Evolutionary conservation across 2,113 vertebrate genomes (phyloP).

Genomic region (Nycticryphes semicollaris): DNA sequence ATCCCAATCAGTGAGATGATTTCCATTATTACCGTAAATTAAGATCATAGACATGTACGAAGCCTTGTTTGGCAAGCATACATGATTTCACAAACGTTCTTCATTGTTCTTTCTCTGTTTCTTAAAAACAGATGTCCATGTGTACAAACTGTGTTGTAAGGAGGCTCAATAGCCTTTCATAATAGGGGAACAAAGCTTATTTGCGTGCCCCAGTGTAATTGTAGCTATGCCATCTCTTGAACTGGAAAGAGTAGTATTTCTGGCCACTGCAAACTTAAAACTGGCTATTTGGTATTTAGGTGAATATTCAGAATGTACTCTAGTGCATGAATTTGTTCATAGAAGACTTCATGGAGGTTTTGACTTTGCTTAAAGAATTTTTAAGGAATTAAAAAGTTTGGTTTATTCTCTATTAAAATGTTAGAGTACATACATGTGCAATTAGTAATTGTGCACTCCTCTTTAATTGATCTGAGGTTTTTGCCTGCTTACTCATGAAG

Average conservation of each 20-base stretch:
- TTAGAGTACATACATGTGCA: neutral
- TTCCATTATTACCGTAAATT: neutral
- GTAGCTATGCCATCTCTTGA: neutral
- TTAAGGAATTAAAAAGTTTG: neutral
- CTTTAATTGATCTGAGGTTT: neutral
- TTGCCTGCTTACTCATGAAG: neutral
- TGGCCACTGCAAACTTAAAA: neutral
- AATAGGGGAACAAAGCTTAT: neutral
- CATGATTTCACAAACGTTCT: neutral
- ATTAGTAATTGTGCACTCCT: neutral
- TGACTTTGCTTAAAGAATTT: neutral
- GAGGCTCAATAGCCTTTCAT: neutral
- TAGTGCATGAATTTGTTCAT: neutral
- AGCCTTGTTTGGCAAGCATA: neutral
- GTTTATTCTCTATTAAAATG: neutral
- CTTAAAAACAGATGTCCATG: slow-evolving; percentile 23
- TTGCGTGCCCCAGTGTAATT: neutral
- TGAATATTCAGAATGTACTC: neutral
- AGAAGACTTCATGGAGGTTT: neutral
- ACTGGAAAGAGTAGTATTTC: neutral
- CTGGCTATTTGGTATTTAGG: neutral
- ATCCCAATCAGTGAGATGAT: neutral
- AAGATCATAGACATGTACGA: neutral
- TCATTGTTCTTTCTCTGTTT: slow-evolving; percentile 18
- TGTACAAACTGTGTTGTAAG: neutral